These are phyloP conservation scores for Hirtodrosophila confusa DNA, from an alignment of 2,888 invertebrate genomes.

Conservation along the genomic window DNA sequence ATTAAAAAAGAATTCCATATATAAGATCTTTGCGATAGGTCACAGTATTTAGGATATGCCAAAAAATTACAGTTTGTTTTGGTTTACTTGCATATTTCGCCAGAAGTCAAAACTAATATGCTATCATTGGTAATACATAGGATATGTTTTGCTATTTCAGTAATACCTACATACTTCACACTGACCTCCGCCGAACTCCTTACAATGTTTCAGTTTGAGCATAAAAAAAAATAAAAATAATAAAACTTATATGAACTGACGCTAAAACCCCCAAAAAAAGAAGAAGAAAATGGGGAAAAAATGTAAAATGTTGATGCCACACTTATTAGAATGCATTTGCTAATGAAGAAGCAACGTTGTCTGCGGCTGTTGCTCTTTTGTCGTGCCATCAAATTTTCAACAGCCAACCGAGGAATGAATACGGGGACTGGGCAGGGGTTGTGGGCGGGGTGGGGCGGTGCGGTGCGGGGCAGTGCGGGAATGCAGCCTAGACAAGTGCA, in stretches of 20 bases:
- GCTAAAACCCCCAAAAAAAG: neutral
- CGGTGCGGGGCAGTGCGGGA: neutral
- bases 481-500: slow-evolving; percentile 60
- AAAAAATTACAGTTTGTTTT: no score
- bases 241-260: slow-evolving; percentile 1
- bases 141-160: no score
- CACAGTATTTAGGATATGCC: no score
- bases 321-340: slow-evolving; percentile 65
- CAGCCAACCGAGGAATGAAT: slow-evolving; percentile 38
- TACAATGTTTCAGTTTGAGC: neutral
- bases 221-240: slow-evolving; percentile 4
- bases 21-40: no score
- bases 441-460: neutral
- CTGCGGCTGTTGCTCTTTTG: slow-evolving; percentile 56
- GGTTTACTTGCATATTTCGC: no score
- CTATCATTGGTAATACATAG: no score
- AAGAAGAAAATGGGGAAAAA: neutral
- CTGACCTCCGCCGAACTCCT: no score
- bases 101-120: no score
- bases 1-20: no score
- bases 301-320: slow-evolving; percentile 32
- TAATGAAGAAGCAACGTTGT: slow-evolving; percentile 53
- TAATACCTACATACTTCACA: no score
- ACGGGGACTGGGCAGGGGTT: neutral
- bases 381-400: slow-evolving; percentile 65